Evolutionary conservation across 1,140 invertebrate genomes (phyloP), one percentile per base, ranked within the genome.

Genomic region (Helicoverpa zea): DNA sequence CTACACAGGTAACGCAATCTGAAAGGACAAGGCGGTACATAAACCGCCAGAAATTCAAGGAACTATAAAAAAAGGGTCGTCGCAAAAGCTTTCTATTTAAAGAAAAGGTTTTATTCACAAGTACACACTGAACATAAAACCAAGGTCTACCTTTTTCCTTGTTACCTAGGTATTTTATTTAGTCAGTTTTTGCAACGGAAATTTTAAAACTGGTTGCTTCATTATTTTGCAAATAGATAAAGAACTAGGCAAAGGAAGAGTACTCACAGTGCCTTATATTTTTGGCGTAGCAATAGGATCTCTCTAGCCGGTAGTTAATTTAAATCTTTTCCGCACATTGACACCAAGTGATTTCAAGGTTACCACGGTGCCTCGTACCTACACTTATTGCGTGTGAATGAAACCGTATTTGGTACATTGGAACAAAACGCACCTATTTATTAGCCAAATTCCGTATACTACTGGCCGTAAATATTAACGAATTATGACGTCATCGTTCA

Each of bases 341-440:
- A 43, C 35, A 43, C 35, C 35, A 43, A 43, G 9, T 43, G 29
- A 61, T 14, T 9, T 7, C 63, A 64, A 64, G 63, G 63, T 13
- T 47, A 23, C n/a, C 16, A 63, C 58, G 54, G 9, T 18, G 16
- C n/a, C 2, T 29, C 10, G 16, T 58, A 43, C 35, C 29, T 12
- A 63, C 59, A 35, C 29, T 30, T 47, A 43, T 43, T 64, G 58
- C 12, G 23, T 64, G n/a, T 43, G 63, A 64, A 64, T 64, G 63
- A 47, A 64, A 16, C 14, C 35, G 35, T 43, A 16, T 43, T 64
- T 64, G 35, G 56, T 9, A 58, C 56, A 23, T 43, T 7, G 5
- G 35, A 43, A 43, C 35, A 35, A 3, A 7, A 56, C 5, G 23
- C 14, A 59, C 58, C 58, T 59, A 9, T 43, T 43, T 43, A 43